Percentiles rank a stretch among this genome's conserved stretches.
Conservation (phyloP, 2,888 invertebrate species). For the Exocentrus adspersus region DNA sequence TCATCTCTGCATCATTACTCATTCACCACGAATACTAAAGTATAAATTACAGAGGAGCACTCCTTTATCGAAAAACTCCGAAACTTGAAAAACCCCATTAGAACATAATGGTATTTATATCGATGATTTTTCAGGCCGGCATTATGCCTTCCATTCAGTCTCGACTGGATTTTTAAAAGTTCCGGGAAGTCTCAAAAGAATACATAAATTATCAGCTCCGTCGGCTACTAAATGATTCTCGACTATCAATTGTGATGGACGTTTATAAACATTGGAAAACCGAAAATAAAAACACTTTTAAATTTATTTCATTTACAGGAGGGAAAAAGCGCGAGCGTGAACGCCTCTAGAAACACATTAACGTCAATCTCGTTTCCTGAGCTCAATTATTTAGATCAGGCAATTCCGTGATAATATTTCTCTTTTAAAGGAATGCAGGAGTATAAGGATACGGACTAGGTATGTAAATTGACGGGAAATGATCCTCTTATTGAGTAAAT, state of each 20-base stretch:
- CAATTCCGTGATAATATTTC: not conserved
- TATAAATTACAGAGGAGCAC: not conserved
- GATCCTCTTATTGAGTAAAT: too few species aligned
- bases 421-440: not conserved
- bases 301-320: constrained; percentile 46
- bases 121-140: constrained; percentile 11
- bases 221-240: constrained; percentile 54
- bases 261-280: constrained; percentile 57
- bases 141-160: constrained; percentile 10
- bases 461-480: too few species aligned
- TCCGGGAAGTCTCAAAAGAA: constrained; percentile 20
- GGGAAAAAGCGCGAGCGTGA: not conserved
- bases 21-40: too few species aligned
- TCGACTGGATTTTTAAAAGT: constrained; percentile 28
- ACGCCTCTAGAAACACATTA: constrained; percentile 10
- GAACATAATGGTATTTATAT: constrained; percentile 20
- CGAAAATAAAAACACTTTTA: constrained; percentile 53
- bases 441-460: too few species aligned
- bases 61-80: not conserved
- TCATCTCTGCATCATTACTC: too few species aligned
- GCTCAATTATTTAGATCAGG: constrained; percentile 9
- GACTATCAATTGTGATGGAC: constrained; percentile 55
- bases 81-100: constrained; percentile 20
- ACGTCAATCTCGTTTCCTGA: constrained; percentile 3
- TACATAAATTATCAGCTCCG: constrained; percentile 57